A percentile compares a stretch with the other conserved stretches of the same genome.
Conservation (phyloP, 2,797 vertebrate genomes). For the Chiloscyllium punctatum region DNA sequence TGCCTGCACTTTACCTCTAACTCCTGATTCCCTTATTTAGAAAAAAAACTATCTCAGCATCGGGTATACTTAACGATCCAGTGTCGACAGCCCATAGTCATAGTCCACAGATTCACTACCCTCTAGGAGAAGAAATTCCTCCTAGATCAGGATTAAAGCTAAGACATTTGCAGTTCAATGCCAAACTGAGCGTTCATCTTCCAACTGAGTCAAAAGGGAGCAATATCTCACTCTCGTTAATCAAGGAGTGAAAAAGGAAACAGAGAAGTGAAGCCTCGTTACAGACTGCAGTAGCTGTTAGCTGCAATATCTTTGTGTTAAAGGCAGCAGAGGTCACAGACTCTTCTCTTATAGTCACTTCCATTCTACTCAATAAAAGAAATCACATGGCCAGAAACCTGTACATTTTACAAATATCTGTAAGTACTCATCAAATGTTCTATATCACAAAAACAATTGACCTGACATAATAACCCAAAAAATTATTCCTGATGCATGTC, state of each 20-base stretch:
- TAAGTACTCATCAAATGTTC: background rate
- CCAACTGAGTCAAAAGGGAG: background rate
- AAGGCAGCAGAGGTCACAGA: background rate
- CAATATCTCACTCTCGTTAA: no score
- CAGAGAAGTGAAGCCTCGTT: background rate
- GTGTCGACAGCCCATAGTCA: no score
- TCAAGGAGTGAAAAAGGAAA: background rate
- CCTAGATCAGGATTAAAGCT: background rate
- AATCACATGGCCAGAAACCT: background rate
- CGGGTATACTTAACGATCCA: no score
- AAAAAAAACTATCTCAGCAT: no score
- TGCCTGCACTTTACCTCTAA: no score
- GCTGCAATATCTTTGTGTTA: background rate
- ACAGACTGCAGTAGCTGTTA: background rate
- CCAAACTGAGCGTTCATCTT: background rate
- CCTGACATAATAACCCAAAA: background rate
- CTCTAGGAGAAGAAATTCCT: no score
- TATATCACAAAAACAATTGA: background rate
- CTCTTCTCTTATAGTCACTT: background rate
- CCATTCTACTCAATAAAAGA: constrained; percentile 1
- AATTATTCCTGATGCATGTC: background rate
- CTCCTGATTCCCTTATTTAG: no score
- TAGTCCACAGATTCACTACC: no score
- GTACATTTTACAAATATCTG: constrained; percentile 9
- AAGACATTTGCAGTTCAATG: background rate